Evolutionary conservation across 2,113 vertebrate genomes (phyloP).

Genomic region (Aythya baeri): DNA sequence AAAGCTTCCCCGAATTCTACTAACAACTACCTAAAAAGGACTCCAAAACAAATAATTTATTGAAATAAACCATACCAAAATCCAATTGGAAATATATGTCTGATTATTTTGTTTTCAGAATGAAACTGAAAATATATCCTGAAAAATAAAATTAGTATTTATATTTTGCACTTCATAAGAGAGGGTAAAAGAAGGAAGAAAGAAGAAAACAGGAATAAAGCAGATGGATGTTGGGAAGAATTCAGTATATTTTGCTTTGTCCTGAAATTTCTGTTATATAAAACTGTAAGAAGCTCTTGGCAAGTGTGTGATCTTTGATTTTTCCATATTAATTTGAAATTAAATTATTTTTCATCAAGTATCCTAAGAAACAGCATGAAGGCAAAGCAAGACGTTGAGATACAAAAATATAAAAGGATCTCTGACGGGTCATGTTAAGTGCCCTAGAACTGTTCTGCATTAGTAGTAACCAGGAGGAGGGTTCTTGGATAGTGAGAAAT

Average conservation of each 20-base stretch:
- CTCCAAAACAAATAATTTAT: not conserved
- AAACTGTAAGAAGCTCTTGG: not conserved
- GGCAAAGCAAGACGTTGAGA: not conserved
- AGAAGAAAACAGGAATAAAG: not conserved
- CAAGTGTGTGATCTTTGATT: not conserved
- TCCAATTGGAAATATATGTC: not conserved
- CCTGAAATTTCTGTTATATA: not conserved
- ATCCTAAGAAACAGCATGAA: not conserved
- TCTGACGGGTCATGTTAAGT: not conserved
- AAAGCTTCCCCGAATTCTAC: not conserved
- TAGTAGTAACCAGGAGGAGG: not conserved
- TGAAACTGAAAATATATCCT: not conserved
- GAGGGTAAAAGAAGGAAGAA: not conserved
- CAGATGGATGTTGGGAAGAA: not conserved
- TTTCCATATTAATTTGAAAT: not conserved
- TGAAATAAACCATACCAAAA: not conserved
- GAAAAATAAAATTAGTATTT: not conserved
- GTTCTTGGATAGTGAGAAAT: not conserved
- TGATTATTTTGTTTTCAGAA: not conserved
- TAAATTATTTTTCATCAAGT: not conserved
- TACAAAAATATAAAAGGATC: not conserved
- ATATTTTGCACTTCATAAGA: not conserved
- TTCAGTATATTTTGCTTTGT: not conserved
- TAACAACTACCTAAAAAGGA: not conserved
- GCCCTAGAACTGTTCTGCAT: not conserved